phyloP scores from a whole-genome alignment of 2,113 vertebrate genomes.

The Peucedramus taeniatus region DNA sequence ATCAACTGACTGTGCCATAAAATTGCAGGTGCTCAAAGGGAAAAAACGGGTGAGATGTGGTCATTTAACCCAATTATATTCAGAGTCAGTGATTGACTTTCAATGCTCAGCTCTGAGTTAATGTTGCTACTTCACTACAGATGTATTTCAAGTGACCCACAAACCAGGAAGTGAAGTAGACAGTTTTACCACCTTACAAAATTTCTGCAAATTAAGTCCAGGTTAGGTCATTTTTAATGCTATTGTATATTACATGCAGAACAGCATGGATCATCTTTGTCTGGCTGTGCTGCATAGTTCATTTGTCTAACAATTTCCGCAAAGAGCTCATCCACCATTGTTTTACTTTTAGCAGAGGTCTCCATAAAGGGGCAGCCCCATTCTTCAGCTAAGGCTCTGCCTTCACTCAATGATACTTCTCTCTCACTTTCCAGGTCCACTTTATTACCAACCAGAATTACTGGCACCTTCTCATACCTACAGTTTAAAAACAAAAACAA shows the following conservation, averaged over 20 bases:
- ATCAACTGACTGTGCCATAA: constrained; percentile 35
- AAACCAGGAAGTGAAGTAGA: constrained; percentile 44
- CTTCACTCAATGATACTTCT: constrained; percentile 92
- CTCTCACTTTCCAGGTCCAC: constrained; percentile 97
- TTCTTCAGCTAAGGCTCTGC: constrained; percentile 94
- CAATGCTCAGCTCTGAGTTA: constrained; percentile 59
- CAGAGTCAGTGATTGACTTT: constrained; percentile 46
- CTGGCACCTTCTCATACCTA: constrained; percentile 98
- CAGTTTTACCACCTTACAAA: constrained; percentile 43
- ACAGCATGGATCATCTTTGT: constrained; percentile 98
- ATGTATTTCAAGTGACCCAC: constrained; percentile 45
- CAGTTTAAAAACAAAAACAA: constrained; percentile 16
- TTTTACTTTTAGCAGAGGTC: constrained; percentile 99
- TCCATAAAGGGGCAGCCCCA: constrained; percentile 99
- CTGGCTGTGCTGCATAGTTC: constrained; percentile 98
- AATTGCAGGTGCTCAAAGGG: constrained; percentile 56
- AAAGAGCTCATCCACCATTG: constrained; percentile 99
- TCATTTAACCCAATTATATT: constrained; percentile 59
- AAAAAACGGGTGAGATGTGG: constrained; percentile 46
- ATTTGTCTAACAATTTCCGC: constrained; percentile 98
- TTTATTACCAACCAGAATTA: constrained; percentile 98
- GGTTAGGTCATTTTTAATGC: constrained; percentile 58
- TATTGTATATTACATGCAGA: constrained; percentile 99
- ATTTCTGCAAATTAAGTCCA: constrained; percentile 23
- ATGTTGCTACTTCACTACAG: constrained; percentile 56